Conservation (phyloP, 2,113 vertebrate species). For the Chloropsis cyanopogon region DNA sequence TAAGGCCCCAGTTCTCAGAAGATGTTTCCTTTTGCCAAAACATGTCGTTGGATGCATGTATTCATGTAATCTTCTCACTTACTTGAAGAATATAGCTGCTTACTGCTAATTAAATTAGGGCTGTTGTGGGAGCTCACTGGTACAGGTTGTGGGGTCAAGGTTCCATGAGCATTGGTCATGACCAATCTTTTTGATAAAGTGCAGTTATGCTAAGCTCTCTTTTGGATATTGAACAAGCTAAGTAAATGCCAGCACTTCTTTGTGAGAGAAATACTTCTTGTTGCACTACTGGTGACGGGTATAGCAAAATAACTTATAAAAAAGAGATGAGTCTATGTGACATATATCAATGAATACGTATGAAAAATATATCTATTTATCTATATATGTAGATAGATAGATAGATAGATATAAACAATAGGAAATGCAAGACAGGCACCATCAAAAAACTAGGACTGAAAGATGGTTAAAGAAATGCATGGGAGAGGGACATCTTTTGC, state of each 20-base stretch:
- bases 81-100: neutral
- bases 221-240: neutral
- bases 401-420: neutral
- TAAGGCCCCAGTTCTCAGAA: neutral
- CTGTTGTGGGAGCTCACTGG: neutral
- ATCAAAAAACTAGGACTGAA: neutral
- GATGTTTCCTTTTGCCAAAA: neutral
- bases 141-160: neutral
- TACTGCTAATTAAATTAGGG: neutral
- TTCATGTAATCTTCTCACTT: neutral
- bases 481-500: neutral
- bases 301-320: neutral
- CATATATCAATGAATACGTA: neutral
- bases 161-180: neutral
- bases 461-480: neutral
- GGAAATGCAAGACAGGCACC: neutral
- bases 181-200: neutral
- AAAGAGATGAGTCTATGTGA: neutral
- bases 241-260: neutral
- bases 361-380: neutral
- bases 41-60: fast-evolving
- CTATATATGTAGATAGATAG: neutral
- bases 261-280: neutral
- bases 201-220: neutral
- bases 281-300: neutral